These are phyloP conservation scores for Danaus melanippus DNA, from an alignment of 1,140 invertebrate genomes.

Conservation along the genomic window DNA sequence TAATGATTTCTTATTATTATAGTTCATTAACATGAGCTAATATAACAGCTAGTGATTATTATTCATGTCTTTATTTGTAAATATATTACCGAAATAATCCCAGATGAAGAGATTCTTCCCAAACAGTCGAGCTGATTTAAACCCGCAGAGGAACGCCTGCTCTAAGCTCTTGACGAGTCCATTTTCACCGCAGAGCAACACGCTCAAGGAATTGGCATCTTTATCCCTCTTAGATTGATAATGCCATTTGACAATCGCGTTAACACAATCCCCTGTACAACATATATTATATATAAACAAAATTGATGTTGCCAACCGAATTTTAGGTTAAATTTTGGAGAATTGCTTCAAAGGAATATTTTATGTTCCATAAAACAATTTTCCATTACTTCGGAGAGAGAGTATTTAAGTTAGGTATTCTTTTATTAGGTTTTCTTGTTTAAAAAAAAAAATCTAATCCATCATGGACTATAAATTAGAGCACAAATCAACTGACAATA, in stretches of 20 bases:
- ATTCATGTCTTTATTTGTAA: too few relatives aligned
- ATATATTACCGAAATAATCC: slow-evolving; percentile 93
- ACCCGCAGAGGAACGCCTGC: slow-evolving; percentile 94
- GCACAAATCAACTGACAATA: too few relatives aligned
- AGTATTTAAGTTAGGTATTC: too few relatives aligned
- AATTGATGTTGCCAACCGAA: too few relatives aligned
- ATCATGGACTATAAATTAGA: too few relatives aligned
- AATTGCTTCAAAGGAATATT: neutral
- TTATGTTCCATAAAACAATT: neutral
- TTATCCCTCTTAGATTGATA: slow-evolving; percentile 84
- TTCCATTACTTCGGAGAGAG: neutral
- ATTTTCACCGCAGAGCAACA: slow-evolving; percentile 93
- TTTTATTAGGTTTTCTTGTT: too few relatives aligned
- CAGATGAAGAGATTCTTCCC: slow-evolving; percentile 96
- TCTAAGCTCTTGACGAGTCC: slow-evolving; percentile 95
- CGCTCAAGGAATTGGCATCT: slow-evolving; percentile 90
- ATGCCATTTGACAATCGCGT: slow-evolving; percentile 97
- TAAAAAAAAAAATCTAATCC: too few relatives aligned
- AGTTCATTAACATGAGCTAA: too few relatives aligned
- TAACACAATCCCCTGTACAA: slow-evolving; percentile 89
- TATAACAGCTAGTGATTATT: too few relatives aligned
- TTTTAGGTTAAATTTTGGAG: too few relatives aligned
- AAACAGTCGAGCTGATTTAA: slow-evolving; percentile 93
- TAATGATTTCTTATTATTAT: too few relatives aligned
- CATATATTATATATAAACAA: neutral